Evolutionary conservation across 2,888 invertebrate genomes (phyloP), one percentile per base, ranked within the genome.

Genomic region (Brenthis ino): DNA sequence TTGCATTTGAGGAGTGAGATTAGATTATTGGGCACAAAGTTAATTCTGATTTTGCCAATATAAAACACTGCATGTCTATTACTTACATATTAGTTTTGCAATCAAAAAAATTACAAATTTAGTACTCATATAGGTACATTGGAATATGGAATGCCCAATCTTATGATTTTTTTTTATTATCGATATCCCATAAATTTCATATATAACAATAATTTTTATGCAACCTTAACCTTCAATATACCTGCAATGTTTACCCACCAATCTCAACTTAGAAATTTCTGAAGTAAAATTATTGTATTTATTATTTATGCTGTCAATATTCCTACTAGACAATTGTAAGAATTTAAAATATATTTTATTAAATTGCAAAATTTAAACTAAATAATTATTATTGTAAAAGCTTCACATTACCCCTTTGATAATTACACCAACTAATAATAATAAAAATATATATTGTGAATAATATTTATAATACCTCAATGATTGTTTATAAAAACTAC

Each of bases 21-120:
- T 64, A 72, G 58, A 50, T 60, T 71, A 69, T 61, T 64, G 64
- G 68, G 71, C 71, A 72, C 71, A 72, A 70, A 70, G 28, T 58
- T 68, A 50, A 37, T 64, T 47, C 33, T 68, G 61, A 63, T 58
- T 57, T 53, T 57, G 50, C 12, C 57, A 67, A 43, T 11, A 43
- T 11, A 11, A 43, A 43, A 43, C 6, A 37, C 37, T 43, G 37
- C 37, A 11, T 43, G 8, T 43, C 20, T 37, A 37, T 28, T 28
- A 28, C 28, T 4, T 28, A 28, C 37, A 37, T 37, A 37, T 6
- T 37, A 8, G 6, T 37, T 33, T 37, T 37, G 33, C 33, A 37
- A 5, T 37, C 6, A 24, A 37, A 37, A 37, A 37, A 37, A 37
- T 37, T 37, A 37, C 6, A 37, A 37, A 6, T 37, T 37, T 37